Percentiles rank a stretch among this genome's conserved stretches.
phyloP scores from a whole-genome alignment of 64 coral and sea anemone species.

The Dendronephthya gigantea region DNA sequence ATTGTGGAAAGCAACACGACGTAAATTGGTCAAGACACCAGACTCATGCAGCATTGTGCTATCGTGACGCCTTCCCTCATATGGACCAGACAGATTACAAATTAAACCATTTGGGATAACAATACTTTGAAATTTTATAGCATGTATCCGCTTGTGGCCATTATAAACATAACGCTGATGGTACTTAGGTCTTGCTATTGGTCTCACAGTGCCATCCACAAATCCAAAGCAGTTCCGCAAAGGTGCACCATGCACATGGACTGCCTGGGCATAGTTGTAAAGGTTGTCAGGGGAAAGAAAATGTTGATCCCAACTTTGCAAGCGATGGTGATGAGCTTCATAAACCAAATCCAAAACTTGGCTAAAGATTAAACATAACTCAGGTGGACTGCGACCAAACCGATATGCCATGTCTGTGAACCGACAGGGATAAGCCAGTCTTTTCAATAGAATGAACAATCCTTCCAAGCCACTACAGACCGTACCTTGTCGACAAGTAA shows the following conservation, averaged over 20 bases:
- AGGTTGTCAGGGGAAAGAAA: neutral
- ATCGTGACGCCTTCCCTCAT: constrained; percentile 20
- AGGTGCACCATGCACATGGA: constrained; percentile 8
- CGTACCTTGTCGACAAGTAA: constrained; percentile 38
- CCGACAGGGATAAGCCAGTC: too few species aligned
- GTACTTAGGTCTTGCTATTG: neutral
- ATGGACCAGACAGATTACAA: neutral
- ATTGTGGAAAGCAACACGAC: neutral
- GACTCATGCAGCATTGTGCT: constrained; percentile 19
- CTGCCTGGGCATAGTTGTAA: constrained; percentile 2
- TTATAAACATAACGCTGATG: neutral
- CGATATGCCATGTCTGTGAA: neutral
- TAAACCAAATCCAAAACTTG: neutral
- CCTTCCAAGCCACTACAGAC: constrained; percentile 10
- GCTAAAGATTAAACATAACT: neutral
- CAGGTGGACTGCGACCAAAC: constrained; percentile 25
- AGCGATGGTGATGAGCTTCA: neutral
- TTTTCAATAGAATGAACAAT: constrained; percentile 18
- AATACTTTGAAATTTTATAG: neutral
- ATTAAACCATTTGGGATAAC: neutral
- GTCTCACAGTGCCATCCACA: too few species aligned
- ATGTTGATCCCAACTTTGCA: constrained; percentile 32
- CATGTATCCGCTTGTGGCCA: too few species aligned
- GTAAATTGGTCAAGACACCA: neutral
- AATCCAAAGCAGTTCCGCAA: constrained; percentile 35